Conservation (phyloP, 2,113 vertebrate species). For the Leucoraja erinaceus region DNA sequence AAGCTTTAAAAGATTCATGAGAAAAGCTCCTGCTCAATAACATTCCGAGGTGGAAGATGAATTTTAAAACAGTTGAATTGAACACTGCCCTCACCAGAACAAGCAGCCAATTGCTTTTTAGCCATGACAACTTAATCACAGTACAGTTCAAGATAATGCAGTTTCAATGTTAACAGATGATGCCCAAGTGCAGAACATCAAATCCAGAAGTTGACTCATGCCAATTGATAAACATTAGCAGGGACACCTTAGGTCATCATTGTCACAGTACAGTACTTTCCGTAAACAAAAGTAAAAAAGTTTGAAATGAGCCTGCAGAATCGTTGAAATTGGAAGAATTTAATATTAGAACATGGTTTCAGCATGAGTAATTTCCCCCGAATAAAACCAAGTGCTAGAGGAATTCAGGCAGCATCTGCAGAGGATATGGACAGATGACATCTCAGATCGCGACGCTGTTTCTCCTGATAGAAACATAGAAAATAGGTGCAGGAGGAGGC, state of each 20-base stretch:
- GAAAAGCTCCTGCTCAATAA: background rate
- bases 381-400: background rate
- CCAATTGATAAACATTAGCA: background rate
- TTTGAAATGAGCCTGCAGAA: background rate
- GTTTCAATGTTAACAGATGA: background rate
- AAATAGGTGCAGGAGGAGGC: too few species aligned
- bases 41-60: background rate
- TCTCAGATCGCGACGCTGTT: too few species aligned
- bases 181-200: background rate
- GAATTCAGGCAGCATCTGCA: too few species aligned
- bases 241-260: background rate
- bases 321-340: background rate
- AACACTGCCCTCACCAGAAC: background rate
- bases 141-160: background rate
- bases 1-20: background rate
- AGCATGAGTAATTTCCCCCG: background rate
- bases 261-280: background rate
- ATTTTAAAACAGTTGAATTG: background rate
- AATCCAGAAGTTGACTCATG: background rate
- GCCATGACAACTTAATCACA: background rate
- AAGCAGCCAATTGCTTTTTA: background rate
- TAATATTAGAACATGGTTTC: background rate
- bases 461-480: too few species aligned
- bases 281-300: background rate
- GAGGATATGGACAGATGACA: too few species aligned